These are phyloP conservation scores for Ethmia dodecea DNA, from an alignment of 2,888 invertebrate species.

Conservation along the genomic window DNA sequence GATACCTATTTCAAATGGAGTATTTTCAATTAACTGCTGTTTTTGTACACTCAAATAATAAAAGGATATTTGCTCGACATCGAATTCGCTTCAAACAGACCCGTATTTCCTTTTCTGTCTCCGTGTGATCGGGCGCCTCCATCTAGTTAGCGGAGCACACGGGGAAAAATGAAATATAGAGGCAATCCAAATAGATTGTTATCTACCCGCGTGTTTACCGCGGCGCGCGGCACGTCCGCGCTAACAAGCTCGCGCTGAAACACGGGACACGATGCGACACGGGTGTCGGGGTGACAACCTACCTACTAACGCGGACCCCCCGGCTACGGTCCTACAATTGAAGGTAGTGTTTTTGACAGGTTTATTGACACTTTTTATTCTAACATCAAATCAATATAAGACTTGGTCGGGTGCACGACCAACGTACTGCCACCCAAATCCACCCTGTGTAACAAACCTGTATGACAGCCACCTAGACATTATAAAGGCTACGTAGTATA, in stretches of 20 bases:
- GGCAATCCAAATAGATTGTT: conserved; percentile 78
- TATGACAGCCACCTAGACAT: too few species aligned
- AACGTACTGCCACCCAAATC: too few species aligned
- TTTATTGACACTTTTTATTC: conserved; percentile 40
- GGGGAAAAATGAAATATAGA: conserved; percentile 77
- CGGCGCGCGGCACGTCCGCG: conserved; percentile 69
- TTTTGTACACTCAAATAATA: too few species aligned
- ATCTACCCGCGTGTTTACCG: conserved; percentile 77
- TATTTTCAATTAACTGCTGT: too few species aligned
- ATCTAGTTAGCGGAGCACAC: conserved; percentile 71
- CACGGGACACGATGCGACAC: conserved; percentile 36
- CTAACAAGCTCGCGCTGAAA: conserved; percentile 55
- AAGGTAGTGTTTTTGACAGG: conserved; percentile 62
- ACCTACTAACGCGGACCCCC: conserved; percentile 48
- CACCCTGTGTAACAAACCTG: too few species aligned
- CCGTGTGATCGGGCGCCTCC: conserved; percentile 50
- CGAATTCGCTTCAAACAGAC: conserved; percentile 52
- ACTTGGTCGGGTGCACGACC: too few species aligned
- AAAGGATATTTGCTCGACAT: too few species aligned
- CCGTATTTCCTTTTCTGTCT: conserved; percentile 63
- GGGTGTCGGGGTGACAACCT: conserved; percentile 41
- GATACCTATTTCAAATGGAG: too few species aligned
- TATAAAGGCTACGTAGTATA: too few species aligned
- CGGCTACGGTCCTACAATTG: too few species aligned
- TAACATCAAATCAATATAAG: conserved; percentile 12